These are phyloP conservation scores for Allophyes oxyacanthae DNA, from an alignment of 2,888 invertebrate genomes.

Conservation along the genomic window DNA sequence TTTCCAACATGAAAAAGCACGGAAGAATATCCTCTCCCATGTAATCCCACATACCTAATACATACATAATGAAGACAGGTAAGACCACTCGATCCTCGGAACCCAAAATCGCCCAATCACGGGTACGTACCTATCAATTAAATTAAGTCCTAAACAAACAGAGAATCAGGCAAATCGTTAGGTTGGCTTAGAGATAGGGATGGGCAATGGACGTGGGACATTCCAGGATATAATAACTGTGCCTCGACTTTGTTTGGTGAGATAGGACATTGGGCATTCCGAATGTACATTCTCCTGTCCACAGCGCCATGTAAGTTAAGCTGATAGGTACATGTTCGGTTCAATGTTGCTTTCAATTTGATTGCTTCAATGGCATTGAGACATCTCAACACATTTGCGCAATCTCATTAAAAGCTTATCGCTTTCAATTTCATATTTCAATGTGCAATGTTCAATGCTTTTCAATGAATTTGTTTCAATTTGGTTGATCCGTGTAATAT, in stretches of 20 bases:
- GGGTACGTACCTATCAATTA: constrained; percentile 65
- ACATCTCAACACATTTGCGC: no score
- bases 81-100: constrained; percentile 19
- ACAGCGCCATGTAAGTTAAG: no score
- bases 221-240: constrained; percentile 6
- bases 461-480: no score
- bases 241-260: background rate
- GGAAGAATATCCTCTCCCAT: constrained; percentile 2
- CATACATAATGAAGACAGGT: constrained; percentile 45
- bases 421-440: no score
- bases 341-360: no score
- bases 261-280: no score
- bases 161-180: constrained; percentile 61
- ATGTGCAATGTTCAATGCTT: no score
- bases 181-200: constrained; percentile 42
- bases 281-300: no score
- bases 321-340: no score
- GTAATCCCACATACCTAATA: constrained; percentile 27
- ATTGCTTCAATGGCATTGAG: no score
- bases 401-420: no score
- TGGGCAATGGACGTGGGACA: constrained; percentile 8
- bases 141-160: constrained; percentile 68
- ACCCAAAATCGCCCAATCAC: constrained; percentile 62
- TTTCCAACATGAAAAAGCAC: background rate
- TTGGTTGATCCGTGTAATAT: no score